Base-by-base conservation (phyloP, 2,888 invertebrate genomes). In the Philaethria dido region DNA sequence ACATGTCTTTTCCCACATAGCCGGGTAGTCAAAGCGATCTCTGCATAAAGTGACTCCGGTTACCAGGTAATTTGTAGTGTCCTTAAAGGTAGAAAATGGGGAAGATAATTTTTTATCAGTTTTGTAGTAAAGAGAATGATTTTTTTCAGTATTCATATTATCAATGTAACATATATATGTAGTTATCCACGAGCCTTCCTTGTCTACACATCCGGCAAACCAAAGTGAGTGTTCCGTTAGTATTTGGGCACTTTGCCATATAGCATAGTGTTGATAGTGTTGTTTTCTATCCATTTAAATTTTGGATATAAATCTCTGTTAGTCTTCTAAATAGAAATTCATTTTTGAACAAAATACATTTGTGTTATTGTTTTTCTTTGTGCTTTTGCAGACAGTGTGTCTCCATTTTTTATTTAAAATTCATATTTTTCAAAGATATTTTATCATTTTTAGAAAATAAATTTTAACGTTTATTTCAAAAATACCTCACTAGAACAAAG, bases 261-360 rank as follows among this genome's bases (percentile, higher is more conserved):
- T n/a, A 33, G 60, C 18, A 33, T 60, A 47, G 60, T 60, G 60
- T 60, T 60, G 60, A 47, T 60, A 47, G 18, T 44, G 29, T 60
- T 47, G 60, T 60, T 60, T 60, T 60, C 60, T 60, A 60, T 33
- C 44, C 60, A 60, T 60, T 60, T 60, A 47, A 60, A 60, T 45
- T 60, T 60, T 44, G 45, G n/a, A 29, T 14, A 60, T 60, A 60
- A 60, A 60, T 60, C 60, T 60, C 47, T 60, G 60, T 45, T 45
- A 60, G 45, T 29, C 44, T 44, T 45, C 25, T 47, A 60, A 60
- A 59, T 64, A 36, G 54, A 54, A 63, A 63, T 63, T 25, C 52
- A 63, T 16, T 44, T 54, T 52, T 44, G 42, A 63, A 33, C 20
- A 25, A 57, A 22, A 57, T 57, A 57, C 22, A 57, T 57, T 57